A percentile compares a stretch with the other conserved stretches of the same genome.
These are phyloP conservation scores for Peromyscus aztecus DNA, from an alignment of 2,797 vertebrate species.

Conservation along the genomic window DNA sequence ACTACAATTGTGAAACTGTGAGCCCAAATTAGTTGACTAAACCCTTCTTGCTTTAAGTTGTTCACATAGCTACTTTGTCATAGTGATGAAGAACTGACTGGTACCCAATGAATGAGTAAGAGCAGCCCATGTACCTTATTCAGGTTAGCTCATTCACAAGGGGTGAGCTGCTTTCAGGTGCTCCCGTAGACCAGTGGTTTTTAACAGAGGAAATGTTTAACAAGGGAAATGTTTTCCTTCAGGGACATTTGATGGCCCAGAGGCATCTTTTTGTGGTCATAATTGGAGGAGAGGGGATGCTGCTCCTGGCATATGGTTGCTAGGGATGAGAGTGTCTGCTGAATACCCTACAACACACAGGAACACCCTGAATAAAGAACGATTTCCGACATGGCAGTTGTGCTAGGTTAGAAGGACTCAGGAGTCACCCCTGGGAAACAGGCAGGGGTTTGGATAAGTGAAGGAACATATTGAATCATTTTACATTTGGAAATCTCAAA, in stretches of 20 bases:
- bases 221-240: neutral
- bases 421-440: neutral
- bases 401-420: neutral
- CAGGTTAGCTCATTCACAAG: neutral
- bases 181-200: neutral
- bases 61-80: neutral
- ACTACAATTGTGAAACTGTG: neutral
- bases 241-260: neutral
- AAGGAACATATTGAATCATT: neutral
- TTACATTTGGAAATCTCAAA: conserved; percentile 2
- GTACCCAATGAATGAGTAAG: neutral
- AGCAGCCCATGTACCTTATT: neutral
- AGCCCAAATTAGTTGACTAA: neutral
- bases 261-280: neutral
- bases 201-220: neutral
- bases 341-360: neutral
- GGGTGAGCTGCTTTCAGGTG: neutral
- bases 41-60: neutral
- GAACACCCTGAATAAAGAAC: neutral
- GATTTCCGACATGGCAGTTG: too few relatives aligned
- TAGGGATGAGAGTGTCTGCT: conserved; percentile 8
- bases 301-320: neutral
- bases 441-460: neutral
- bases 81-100: neutral
- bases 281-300: neutral